Base-by-base conservation (phyloP, 2,888 invertebrate genomes). In the Ametastegia equiseti region DNA sequence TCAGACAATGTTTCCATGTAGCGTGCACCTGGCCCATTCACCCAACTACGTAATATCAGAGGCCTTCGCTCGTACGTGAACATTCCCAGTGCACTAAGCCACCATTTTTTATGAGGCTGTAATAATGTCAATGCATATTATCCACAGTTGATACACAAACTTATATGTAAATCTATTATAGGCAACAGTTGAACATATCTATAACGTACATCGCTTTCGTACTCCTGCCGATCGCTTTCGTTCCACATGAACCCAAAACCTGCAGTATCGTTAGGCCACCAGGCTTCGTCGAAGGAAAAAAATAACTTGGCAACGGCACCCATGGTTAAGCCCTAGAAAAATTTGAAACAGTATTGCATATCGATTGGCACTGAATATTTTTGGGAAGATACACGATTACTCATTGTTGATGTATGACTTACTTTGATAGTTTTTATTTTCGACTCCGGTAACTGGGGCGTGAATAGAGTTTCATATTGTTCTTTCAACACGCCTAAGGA, bases 401-500 rank as follows among this genome's bases (percentile, higher is more conserved):
- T 36, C 6, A 47, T 15, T 45, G n/a, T 30, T 33, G 7, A 6
- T 19, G 15, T 30, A n/a, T 33, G 6, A 36, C 50, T 73, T 83
- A 92, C 92, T 84, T 92, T 83, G 60, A 96, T 95, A 0, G 94
- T 93, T 13, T 90, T 90, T 0, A 92, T 83, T 91, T 96, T 96
- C 2, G 88, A 87, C 13, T 88, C 81, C 0, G 95, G 94, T 50
- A 96, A 88, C 2, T 91, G 85, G 0, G 95, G 95, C 4, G 90
- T 86, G 86, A 96, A 96, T 36, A 95, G 83, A 0, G 88, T 89
- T 9, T 90, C 83, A 81, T 94, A 90, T 80, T 93, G 91, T 30
- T 93, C 93, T 87, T 96, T 96, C 19, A 96, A 90, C 0, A 95
- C 95, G 0, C 96, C 96, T 0, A 96, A 88, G 0, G 96, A 95